These are phyloP conservation scores for Epinotia ramella DNA, from an alignment of 2,888 invertebrate genomes.

Conservation along the genomic window DNA sequence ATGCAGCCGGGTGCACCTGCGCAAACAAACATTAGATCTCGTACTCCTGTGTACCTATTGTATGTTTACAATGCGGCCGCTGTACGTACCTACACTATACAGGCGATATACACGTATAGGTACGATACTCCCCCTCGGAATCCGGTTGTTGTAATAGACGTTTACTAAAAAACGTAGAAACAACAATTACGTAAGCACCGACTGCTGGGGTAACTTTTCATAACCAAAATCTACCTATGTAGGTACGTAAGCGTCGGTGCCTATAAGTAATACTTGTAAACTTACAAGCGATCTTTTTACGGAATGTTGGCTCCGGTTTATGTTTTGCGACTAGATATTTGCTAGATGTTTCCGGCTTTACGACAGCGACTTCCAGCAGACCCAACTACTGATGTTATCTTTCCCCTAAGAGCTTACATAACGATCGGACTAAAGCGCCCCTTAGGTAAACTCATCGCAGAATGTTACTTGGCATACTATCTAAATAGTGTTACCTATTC, in stretches of 20 bases:
- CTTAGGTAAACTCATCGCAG: slow-evolving; percentile 11
- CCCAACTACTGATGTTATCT: slow-evolving; percentile 36
- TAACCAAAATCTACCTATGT: no score
- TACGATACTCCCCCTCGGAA: background rate
- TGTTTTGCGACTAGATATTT: slow-evolving; percentile 19
- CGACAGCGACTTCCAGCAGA: slow-evolving; percentile 27
- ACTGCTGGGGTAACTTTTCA: background rate
- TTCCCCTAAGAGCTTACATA: slow-evolving; percentile 28
- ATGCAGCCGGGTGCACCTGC: slow-evolving; percentile 70
- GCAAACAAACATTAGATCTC: slow-evolving; percentile 64
- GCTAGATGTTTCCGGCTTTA: slow-evolving; percentile 35
- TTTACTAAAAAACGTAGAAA: slow-evolving; percentile 8
- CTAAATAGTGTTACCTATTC: slow-evolving; percentile 18
- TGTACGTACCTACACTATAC: background rate
- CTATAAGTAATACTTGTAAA: slow-evolving; percentile 14
- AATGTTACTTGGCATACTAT: slow-evolving; percentile 29
- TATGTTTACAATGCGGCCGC: slow-evolving; percentile 33
- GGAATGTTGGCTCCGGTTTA: slow-evolving; percentile 19
- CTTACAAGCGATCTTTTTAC: slow-evolving; percentile 17
- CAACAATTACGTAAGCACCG: background rate
- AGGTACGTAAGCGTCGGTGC: background rate
- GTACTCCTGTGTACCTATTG: slow-evolving; percentile 37
- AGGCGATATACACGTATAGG: background rate
- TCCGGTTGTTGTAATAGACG: slow-evolving; percentile 3
- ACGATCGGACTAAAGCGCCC: slow-evolving; percentile 20